Evolutionary conservation across 2,888 invertebrate species (phyloP).

Genomic region (Nezara viridula): DNA sequence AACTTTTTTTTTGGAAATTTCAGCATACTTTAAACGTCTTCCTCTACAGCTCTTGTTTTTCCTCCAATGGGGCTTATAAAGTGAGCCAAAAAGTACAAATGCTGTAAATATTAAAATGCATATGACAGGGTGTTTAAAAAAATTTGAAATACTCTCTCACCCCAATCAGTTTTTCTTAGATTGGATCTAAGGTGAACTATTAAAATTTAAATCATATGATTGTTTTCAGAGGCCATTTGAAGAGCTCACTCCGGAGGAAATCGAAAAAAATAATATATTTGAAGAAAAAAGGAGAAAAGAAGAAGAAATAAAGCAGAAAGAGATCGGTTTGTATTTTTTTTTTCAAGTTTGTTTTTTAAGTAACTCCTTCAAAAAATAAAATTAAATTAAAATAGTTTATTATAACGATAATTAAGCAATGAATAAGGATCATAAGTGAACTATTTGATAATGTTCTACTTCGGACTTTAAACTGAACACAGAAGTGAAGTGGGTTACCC

Average conservation of each 20-base stretch:
- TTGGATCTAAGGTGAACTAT: neutral
- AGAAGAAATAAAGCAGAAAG: constrained; percentile 70
- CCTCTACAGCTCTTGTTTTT: neutral
- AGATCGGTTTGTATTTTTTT: constrained; percentile 2
- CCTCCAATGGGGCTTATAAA: neutral
- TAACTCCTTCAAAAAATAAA: too few species aligned
- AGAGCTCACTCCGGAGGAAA: constrained; percentile 68
- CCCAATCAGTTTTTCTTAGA: neutral
- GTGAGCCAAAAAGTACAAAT: neutral
- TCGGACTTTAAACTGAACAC: too few species aligned
- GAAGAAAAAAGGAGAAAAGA: constrained; percentile 71
- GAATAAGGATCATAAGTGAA: too few species aligned
- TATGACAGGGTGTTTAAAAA: neutral
- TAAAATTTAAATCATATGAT: neutral
- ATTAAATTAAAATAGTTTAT: too few species aligned
- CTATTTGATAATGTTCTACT: too few species aligned
- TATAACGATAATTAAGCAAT: too few species aligned
- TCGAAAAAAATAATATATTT: constrained; percentile 68
- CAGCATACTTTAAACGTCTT: neutral
- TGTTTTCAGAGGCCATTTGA: constrained; percentile 67
- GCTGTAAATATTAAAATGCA: neutral
- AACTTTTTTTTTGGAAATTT: too few species aligned
- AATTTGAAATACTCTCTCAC: neutral
- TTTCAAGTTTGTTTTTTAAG: neutral
- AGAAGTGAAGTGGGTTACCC: too few species aligned